Evolutionary conservation across 2,888 invertebrate species (phyloP).

Genomic region (Caenorhabditis angaria): DNA sequence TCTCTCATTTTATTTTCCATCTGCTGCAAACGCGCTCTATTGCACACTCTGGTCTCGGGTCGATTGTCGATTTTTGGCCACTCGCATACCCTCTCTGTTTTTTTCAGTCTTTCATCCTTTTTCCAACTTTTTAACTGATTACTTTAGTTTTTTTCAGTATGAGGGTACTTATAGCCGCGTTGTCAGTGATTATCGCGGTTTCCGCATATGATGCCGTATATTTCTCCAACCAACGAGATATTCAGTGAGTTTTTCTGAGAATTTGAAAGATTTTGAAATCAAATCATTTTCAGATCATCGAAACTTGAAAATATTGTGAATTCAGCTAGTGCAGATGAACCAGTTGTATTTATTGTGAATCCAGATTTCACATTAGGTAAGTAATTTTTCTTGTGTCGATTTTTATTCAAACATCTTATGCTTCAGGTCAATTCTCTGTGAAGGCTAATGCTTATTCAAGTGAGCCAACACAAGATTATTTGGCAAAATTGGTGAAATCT

Average conservation of each 20-base stretch:
- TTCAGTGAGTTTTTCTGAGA: slow-evolving; percentile 36
- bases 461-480: slow-evolving; percentile 34
- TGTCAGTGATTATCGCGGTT: slow-evolving; percentile 37
- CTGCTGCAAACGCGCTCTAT: slow-evolving; percentile 34
- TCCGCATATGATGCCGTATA: slow-evolving; percentile 55
- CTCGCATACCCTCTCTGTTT: slow-evolving; percentile 16
- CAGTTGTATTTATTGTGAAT: slow-evolving; percentile 54
- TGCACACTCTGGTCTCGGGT: slow-evolving; percentile 33
- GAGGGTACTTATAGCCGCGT: slow-evolving; percentile 52
- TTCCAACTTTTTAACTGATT: slow-evolving; percentile 1
- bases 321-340: slow-evolving; percentile 45
- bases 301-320: slow-evolving; percentile 34
- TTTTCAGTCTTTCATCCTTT: slow-evolving; percentile 5
- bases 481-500: slow-evolving; percentile 47
- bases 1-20: not conserved
- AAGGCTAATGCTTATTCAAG: slow-evolving; percentile 42
- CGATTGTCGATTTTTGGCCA: slow-evolving; percentile 51
- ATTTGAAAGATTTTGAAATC: slow-evolving; percentile 11
- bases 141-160: slow-evolving; percentile 7
- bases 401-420: not conserved
- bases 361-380: slow-evolving; percentile 58
- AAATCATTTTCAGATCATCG: slow-evolving; percentile 13
- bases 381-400: not conserved
- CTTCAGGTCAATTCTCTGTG: slow-evolving; percentile 51
- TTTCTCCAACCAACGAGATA: slow-evolving; percentile 51